Evolutionary conservation across 2,797 vertebrate species (phyloP).

Genomic region (Cryptoblepharus egeriae): DNA sequence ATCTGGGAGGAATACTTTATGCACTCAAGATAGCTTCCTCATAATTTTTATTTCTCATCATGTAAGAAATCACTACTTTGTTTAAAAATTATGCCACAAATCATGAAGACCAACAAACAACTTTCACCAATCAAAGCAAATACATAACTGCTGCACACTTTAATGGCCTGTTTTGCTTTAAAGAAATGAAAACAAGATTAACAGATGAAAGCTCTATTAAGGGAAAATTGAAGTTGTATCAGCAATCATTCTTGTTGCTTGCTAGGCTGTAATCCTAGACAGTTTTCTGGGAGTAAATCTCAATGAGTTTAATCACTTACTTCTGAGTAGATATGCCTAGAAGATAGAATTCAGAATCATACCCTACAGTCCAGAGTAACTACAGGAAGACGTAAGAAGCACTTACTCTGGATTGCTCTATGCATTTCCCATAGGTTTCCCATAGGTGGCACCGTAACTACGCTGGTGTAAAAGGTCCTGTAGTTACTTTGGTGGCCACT

Average conservation of each 20-base stretch:
- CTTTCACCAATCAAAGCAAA: slow-evolving; percentile 13
- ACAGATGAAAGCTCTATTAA: slow-evolving; percentile 11
- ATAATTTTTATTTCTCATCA: background rate
- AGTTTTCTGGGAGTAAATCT: too few species aligned
- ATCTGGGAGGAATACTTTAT: background rate
- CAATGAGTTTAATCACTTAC: too few species aligned
- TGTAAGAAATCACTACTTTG: background rate
- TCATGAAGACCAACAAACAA: background rate
- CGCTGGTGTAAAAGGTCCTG: too few species aligned
- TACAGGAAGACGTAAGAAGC: too few species aligned
- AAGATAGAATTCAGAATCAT: background rate
- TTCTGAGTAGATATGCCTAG: background rate
- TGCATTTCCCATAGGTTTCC: too few species aligned
- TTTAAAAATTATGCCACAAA: slow-evolving; percentile 7
- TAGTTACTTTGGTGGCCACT: too few species aligned
- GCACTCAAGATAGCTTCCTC: background rate
- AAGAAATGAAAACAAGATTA: slow-evolving; percentile 29
- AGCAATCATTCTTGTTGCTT: background rate
- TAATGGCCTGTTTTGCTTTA: slow-evolving; percentile 13
- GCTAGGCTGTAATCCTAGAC: background rate
- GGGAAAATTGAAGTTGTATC: background rate
- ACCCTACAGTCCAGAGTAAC: too few species aligned
- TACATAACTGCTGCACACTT: background rate
- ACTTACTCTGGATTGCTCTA: too few species aligned
- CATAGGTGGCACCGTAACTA: too few species aligned